phyloP scores from a whole-genome alignment of 2,113 vertebrate genomes.

The Platysteira castanea region DNA sequence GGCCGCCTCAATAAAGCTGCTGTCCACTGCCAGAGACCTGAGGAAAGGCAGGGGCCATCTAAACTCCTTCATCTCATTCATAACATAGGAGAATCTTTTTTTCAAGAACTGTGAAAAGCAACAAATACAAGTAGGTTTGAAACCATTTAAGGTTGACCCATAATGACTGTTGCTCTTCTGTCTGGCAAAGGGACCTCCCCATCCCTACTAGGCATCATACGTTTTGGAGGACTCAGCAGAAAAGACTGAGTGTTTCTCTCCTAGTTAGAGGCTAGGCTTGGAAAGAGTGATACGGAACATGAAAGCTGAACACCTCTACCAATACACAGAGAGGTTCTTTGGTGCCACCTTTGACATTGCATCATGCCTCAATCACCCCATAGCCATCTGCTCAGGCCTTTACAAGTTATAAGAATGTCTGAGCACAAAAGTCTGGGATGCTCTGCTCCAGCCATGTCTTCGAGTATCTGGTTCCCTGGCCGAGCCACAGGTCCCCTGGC shows the following conservation, averaged over 20 bases:
- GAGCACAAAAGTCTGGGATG: not conserved
- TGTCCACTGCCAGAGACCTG: not conserved
- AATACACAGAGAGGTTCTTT: not conserved
- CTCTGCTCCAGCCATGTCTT: not conserved
- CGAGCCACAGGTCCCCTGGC: rapidly evolving
- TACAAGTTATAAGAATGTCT: not conserved
- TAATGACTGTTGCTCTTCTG: not conserved
- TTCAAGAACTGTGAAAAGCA: not conserved
- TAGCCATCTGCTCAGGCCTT: not conserved
- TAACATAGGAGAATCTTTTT: not conserved
- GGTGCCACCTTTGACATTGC: not conserved
- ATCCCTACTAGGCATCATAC: not conserved
- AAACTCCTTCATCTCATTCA: not conserved
- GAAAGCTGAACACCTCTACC: not conserved
- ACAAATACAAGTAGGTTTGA: not conserved
- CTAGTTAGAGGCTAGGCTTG: not conserved
- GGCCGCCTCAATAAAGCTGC: not conserved
- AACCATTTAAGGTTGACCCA: not conserved
- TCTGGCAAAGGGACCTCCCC: not conserved
- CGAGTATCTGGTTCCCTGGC: rapidly evolving
- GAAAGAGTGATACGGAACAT: rapidly evolving
- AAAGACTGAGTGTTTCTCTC: not conserved
- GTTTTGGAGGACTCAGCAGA: not conserved
- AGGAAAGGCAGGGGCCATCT: not conserved
- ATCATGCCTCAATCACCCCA: rapidly evolving